These are phyloP conservation scores for Lerista edwardsae DNA, from an alignment of 2,797 vertebrate genomes.

Conservation along the genomic window DNA sequence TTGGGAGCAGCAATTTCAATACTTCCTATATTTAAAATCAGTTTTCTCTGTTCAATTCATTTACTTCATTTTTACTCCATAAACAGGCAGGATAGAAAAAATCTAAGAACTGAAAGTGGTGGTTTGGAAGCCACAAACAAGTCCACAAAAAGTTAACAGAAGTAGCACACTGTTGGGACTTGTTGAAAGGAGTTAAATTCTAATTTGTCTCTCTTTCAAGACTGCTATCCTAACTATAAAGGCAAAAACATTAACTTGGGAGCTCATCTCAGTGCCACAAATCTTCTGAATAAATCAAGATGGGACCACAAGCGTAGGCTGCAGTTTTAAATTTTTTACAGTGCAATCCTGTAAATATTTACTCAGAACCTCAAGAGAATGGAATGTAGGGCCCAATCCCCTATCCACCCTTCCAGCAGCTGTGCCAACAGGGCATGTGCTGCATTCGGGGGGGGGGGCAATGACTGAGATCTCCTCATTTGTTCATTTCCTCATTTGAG, in stretches of 20 bases:
- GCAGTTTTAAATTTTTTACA: not conserved
- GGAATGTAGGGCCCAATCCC: no score
- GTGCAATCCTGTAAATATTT: no score
- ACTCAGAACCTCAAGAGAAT: no score
- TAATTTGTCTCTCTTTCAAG: no score
- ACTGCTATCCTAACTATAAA: not conserved
- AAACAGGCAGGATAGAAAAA: not conserved
- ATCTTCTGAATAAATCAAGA: not conserved
- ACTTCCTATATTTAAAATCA: not conserved
- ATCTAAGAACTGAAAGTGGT: not conserved
- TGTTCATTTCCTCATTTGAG: no score
- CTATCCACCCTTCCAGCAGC: no score
- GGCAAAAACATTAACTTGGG: not conserved
- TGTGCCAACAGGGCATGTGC: no score
- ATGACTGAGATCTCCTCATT: no score
- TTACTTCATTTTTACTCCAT: not conserved
- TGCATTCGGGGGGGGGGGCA: no score
- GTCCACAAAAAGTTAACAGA: not conserved
- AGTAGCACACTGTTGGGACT: no score
- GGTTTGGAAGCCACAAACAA: not conserved
- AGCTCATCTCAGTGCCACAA: not conserved
- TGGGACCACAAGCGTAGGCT: not conserved
- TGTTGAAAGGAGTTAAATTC: no score
- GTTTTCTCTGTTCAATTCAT: not conserved
- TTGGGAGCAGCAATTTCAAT: not conserved